These are phyloP conservation scores for Hydra vulgaris DNA, from an alignment of 30 jellyfish, hydroid and myxozoan genomes.

Conservation along the genomic window DNA sequence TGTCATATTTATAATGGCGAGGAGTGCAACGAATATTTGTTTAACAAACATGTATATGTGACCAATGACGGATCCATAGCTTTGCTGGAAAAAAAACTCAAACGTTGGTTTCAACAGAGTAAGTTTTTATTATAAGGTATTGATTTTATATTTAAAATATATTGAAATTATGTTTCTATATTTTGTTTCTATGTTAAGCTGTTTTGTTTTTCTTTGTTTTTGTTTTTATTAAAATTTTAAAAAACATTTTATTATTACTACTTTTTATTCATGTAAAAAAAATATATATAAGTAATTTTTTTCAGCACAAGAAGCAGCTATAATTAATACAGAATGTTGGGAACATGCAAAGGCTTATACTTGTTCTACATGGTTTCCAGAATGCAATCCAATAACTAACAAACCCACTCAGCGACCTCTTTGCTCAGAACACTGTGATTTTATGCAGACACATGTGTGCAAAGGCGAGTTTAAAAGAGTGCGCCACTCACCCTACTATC, in stretches of 20 bases:
- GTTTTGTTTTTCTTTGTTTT: too few species aligned
- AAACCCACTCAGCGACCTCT: slow-evolving; percentile 2
- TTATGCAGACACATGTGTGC: slow-evolving; percentile 6
- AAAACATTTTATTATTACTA: too few species aligned
- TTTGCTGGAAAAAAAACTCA: neutral
- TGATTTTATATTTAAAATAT: too few species aligned
- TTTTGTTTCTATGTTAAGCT: too few species aligned
- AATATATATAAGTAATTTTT: too few species aligned
- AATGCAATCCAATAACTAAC: slow-evolving; percentile 28
- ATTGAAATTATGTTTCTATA: too few species aligned
- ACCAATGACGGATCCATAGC: neutral
- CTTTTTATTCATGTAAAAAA: too few species aligned
- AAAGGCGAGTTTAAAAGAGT: slow-evolving; percentile 26
- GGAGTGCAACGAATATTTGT: neutral
- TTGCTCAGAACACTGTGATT: slow-evolving; percentile 15
- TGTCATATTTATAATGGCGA: slow-evolving; percentile 22
- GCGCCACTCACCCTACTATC: slow-evolving; percentile 12
- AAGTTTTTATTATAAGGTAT: too few species aligned
- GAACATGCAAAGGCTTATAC: slow-evolving; percentile 68
- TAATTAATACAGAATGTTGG: slow-evolving; percentile 54
- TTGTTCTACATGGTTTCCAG: slow-evolving; percentile 58
- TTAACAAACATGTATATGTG: neutral
- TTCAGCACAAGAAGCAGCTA: slow-evolving; percentile 13
- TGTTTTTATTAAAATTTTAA: too few species aligned
- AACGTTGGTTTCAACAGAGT: slow-evolving; percentile 15